Percentiles rank a stretch among this genome's conserved stretches.
Evolutionary conservation across 2,888 invertebrate genomes (phyloP).

Genomic region (Himalopsyche tibetana): DNA sequence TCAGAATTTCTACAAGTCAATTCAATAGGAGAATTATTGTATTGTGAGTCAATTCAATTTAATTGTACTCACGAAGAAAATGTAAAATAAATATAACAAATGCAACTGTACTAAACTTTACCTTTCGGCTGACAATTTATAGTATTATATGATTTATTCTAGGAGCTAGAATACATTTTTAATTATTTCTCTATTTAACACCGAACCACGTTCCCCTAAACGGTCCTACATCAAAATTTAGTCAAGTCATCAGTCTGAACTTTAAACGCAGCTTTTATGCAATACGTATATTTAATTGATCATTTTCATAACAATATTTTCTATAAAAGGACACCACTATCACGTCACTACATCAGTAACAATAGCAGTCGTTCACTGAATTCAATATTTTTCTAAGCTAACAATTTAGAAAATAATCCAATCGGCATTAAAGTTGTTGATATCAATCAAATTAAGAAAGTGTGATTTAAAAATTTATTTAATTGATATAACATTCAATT

Average conservation of each 20-base stretch:
- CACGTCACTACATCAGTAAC: constrained; percentile 61
- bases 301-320: constrained; percentile 5
- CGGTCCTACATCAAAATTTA: constrained; percentile 18
- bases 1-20: too few relatives aligned
- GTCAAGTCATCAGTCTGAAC: constrained; percentile 43
- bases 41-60: too few relatives aligned
- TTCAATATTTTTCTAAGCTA: constrained; percentile 14
- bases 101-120: too few relatives aligned
- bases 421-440: background rate
- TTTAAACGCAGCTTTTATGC: constrained; percentile 12
- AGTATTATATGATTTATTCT: background rate
- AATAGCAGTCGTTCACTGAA: constrained; percentile 61
- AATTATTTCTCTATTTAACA: background rate
- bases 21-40: too few relatives aligned
- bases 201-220: background rate
- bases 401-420: background rate
- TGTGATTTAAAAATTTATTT: background rate
- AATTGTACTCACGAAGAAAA: too few relatives aligned
- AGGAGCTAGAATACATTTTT: background rate
- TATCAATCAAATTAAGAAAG: background rate
- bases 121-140: too few relatives aligned
- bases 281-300: constrained; percentile 39
- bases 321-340: constrained; percentile 60
- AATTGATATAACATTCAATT: background rate
- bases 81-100: too few relatives aligned